phyloP scores from a whole-genome alignment of 2,888 invertebrate genomes.

The Ametastegia equiseti region DNA sequence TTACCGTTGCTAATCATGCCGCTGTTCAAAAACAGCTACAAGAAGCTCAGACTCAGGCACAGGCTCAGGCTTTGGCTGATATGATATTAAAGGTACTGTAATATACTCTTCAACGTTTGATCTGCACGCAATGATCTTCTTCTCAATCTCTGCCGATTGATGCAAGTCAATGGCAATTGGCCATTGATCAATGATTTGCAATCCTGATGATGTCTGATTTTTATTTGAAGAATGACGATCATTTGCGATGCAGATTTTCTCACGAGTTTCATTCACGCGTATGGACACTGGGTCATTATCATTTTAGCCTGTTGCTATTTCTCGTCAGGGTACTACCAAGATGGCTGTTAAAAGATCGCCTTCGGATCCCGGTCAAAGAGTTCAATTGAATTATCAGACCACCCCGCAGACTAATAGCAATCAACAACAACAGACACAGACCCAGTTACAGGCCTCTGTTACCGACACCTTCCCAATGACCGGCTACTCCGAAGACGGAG shows the following conservation, averaged over 20 bases:
- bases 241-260: background rate
- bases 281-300: constrained; percentile 9
- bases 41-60: constrained; percentile 78
- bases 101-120: background rate
- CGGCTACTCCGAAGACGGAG: constrained; percentile 74
- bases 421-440: constrained; percentile 57
- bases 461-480: constrained; percentile 73
- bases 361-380: constrained; percentile 85
- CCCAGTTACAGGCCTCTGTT: constrained; percentile 65
- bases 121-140: too few species aligned
- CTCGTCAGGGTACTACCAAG: constrained; percentile 72
- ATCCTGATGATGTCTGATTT: too few species aligned
- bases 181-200: too few species aligned
- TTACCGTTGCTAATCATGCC: constrained; percentile 67
- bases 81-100: constrained; percentile 81
- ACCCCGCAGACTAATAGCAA: constrained; percentile 57
- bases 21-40: constrained; percentile 73
- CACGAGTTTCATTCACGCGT: too few species aligned
- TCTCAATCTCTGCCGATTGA: too few species aligned
- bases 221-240: background rate
- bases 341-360: constrained; percentile 85
- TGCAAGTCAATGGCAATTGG: too few species aligned
- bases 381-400: constrained; percentile 76
- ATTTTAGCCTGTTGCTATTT: background rate
- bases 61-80: constrained; percentile 89